Evolutionary conservation across 1,140 invertebrate species (phyloP).

Genomic region (Drosophila pachea): DNA sequence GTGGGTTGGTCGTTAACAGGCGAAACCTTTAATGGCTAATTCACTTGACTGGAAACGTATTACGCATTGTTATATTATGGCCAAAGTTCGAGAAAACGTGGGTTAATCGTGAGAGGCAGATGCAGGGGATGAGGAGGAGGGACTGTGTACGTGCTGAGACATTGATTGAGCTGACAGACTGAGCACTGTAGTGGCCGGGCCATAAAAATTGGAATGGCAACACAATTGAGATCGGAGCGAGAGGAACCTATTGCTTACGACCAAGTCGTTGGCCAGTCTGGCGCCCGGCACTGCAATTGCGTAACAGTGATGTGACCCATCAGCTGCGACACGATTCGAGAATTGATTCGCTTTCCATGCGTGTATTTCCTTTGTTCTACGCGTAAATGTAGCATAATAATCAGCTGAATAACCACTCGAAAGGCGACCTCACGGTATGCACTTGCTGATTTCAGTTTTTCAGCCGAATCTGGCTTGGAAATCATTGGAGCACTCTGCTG

Average conservation of each 20-base stretch:
- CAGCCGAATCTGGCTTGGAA: slow-evolving; percentile 46
- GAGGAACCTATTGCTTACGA: slow-evolving; percentile 18
- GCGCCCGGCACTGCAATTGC: slow-evolving; percentile 54
- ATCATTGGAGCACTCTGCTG: slow-evolving; percentile 58
- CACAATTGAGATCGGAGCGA: slow-evolving; percentile 4
- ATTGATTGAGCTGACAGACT: slow-evolving; percentile 32
- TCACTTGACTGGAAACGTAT: slow-evolving; percentile 25
- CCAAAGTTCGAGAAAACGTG: slow-evolving; percentile 40
- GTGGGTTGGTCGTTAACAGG: neutral
- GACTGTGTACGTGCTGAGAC: slow-evolving; percentile 24
- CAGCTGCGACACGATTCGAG: slow-evolving; percentile 51
- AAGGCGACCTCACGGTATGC: slow-evolving; percentile 1
- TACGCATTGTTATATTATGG: slow-evolving; percentile 69
- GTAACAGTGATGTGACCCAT: slow-evolving; percentile 24
- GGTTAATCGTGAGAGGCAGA: neutral
- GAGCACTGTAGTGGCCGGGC: slow-evolving; percentile 16
- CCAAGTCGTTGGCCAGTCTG: slow-evolving; percentile 53
- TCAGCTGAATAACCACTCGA: slow-evolving; percentile 49
- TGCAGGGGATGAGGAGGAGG: no score
- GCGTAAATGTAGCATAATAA: slow-evolving; percentile 48
- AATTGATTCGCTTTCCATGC: slow-evolving; percentile 1
- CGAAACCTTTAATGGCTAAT: slow-evolving; percentile 28
- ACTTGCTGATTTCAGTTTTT: no score
- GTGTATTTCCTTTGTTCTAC: slow-evolving; percentile 49
- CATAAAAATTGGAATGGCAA: slow-evolving; percentile 63